These are phyloP conservation scores for Anabas testudineus DNA, from an alignment of 2,797 vertebrate species.

Conservation along the genomic window DNA sequence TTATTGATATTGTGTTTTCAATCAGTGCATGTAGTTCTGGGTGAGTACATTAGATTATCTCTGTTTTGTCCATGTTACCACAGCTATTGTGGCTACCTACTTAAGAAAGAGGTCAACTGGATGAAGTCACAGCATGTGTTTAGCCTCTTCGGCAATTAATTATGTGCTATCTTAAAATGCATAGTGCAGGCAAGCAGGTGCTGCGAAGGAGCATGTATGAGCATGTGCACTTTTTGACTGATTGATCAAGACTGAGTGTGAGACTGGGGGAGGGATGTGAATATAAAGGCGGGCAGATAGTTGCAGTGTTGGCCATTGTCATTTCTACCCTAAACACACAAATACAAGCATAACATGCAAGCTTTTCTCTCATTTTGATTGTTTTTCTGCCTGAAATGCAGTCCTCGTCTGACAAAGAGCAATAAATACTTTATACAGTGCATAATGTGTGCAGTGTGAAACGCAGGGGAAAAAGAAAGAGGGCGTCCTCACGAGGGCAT, in stretches of 20 bases:
- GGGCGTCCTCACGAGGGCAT: slow-evolving; percentile 85
- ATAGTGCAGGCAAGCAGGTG: slow-evolving; percentile 74
- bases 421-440: slow-evolving; percentile 90
- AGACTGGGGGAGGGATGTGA: slow-evolving; percentile 38
- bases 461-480: slow-evolving; percentile 83
- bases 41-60: slow-evolving; percentile 59
- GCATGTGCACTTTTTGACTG: slow-evolving; percentile 65
- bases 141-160: slow-evolving; percentile 71
- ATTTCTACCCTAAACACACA: slow-evolving; percentile 49
- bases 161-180: slow-evolving; percentile 73
- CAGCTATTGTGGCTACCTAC: slow-evolving; percentile 67
- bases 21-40: slow-evolving; percentile 40
- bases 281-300: slow-evolving; percentile 36
- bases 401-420: slow-evolving; percentile 84
- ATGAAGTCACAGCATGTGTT: slow-evolving; percentile 74
- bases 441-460: slow-evolving; percentile 86
- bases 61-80: slow-evolving; percentile 60
- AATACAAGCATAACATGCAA: slow-evolving; percentile 33
- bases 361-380: slow-evolving; percentile 73
- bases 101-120: slow-evolving; percentile 79
- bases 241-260: slow-evolving; percentile 59
- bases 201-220: slow-evolving; percentile 50
- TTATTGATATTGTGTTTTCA: slow-evolving; percentile 47
- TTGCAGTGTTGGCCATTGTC: slow-evolving; percentile 44
- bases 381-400: slow-evolving; percentile 77